phyloP scores from a whole-genome alignment of 2,113 vertebrate genomes.

The Donacobius atricapilla region DNA sequence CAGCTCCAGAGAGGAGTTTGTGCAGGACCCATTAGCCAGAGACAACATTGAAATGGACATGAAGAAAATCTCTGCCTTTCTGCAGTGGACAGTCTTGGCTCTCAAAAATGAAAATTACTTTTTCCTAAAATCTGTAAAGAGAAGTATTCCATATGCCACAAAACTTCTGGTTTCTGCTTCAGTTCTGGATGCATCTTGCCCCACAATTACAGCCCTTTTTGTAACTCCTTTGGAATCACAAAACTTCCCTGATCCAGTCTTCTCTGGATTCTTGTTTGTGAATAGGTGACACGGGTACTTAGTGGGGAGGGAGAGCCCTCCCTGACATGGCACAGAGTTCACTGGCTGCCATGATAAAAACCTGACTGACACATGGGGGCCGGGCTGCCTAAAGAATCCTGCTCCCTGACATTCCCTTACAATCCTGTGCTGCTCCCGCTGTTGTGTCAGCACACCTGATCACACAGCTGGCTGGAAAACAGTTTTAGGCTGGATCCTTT shows the following conservation, averaged over 20 bases:
- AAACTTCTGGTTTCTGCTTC: background rate
- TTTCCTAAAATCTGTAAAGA: background rate
- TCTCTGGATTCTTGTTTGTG: background rate
- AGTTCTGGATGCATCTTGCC: background rate
- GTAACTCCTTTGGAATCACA: background rate
- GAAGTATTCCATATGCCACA: background rate
- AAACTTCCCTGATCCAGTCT: background rate
- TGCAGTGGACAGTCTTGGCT: background rate
- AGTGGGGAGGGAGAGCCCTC: background rate
- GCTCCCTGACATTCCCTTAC: background rate
- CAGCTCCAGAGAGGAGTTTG: background rate
- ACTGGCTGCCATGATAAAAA: background rate
- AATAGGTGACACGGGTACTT: background rate
- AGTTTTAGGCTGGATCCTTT: background rate
- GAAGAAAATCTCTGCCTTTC: background rate
- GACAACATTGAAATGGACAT: background rate
- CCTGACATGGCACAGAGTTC: background rate
- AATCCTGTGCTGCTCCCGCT: background rate
- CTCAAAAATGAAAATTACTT: background rate
- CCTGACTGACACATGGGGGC: rapidly evolving
- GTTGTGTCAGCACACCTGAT: background rate
- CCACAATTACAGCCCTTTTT: background rate
- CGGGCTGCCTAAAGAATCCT: background rate
- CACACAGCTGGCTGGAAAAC: background rate
- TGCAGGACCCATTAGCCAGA: background rate